A percentile compares a stretch with the other conserved stretches of the same genome.
phyloP scores from a whole-genome alignment of 1,140 invertebrate genomes.

The Aradophagus sp. region DNA sequence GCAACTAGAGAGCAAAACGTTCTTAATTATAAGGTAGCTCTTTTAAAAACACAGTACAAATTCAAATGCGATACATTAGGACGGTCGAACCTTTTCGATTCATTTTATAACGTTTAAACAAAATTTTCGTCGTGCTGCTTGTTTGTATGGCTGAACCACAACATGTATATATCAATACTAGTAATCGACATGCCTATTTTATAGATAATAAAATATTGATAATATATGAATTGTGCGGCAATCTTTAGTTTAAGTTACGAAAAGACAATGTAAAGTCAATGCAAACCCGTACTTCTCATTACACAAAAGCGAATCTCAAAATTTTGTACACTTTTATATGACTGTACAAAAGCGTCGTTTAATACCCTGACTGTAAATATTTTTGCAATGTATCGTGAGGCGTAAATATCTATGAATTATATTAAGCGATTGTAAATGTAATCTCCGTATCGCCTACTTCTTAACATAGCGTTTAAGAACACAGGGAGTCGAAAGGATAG shows the following conservation, averaged over 20 bases:
- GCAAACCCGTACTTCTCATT: constrained; percentile 12
- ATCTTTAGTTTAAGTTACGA: constrained; percentile 3
- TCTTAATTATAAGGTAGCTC: constrained; percentile 37
- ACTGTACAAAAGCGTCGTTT: constrained; percentile 27
- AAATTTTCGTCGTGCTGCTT: constrained; percentile 9
- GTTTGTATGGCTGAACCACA: constrained; percentile 3
- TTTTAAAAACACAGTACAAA: constrained; percentile 52
- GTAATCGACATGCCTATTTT: neutral
- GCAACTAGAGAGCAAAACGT: constrained; percentile 15
- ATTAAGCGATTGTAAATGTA: too few relatives aligned
- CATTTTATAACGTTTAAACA: constrained; percentile 6
- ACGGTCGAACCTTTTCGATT: constrained; percentile 20
- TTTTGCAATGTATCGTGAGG: too few relatives aligned
- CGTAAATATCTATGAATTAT: too few relatives aligned
- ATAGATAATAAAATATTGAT: constrained; percentile 8
- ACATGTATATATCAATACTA: constrained; percentile 13
- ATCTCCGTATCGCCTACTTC: too few relatives aligned
- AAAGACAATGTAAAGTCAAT: constrained; percentile 21
- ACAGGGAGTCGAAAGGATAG: too few relatives aligned
- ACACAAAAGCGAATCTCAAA: constrained; percentile 24
- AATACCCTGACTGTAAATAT: constrained; percentile 44
- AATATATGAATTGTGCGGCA: constrained; percentile 2
- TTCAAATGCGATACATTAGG: constrained; percentile 43
- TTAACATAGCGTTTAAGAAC: too few relatives aligned
- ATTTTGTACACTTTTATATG: constrained; percentile 45